Conservation (phyloP, 2,797 vertebrate species). For the Sebastes diaconus region DNA sequence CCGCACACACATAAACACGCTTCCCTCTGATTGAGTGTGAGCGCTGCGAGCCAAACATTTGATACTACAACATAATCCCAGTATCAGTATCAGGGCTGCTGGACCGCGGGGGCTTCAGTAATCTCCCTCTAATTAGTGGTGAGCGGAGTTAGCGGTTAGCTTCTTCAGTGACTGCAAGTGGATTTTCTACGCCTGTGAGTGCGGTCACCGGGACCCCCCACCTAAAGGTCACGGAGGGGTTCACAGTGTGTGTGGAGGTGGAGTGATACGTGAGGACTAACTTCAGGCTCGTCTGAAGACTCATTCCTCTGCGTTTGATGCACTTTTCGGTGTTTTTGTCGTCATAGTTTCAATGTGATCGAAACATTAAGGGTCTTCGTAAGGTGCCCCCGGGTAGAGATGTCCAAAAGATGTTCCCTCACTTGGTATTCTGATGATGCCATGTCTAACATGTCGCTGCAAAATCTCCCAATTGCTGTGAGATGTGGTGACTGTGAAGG, state of each 20-base stretch:
- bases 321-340: neutral
- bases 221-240: constrained; percentile 36
- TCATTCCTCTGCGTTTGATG: too few relatives aligned
- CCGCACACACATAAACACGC: constrained; percentile 12
- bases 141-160: constrained; percentile 66
- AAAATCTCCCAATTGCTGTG: neutral
- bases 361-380: accelerated
- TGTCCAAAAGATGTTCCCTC: neutral
- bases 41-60: constrained; percentile 38
- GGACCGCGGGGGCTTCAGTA: constrained; percentile 50
- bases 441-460: neutral
- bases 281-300: neutral
- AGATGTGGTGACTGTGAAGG: neutral
- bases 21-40: constrained; percentile 14
- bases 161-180: constrained; percentile 68
- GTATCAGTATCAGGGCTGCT: constrained; percentile 61
- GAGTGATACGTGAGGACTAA: neutral
- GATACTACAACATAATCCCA: constrained; percentile 63
- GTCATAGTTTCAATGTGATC: neutral
- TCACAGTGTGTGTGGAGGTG: neutral
- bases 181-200: constrained; percentile 55
- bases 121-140: constrained; percentile 71
- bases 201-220: constrained; percentile 39
- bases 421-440: accelerated
- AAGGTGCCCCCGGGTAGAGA: too few relatives aligned